Percentiles rank a stretch among this genome's conserved stretches.
Conservation (phyloP, 2,888 invertebrate genomes). For the Omphaloscelis lunosa region DNA sequence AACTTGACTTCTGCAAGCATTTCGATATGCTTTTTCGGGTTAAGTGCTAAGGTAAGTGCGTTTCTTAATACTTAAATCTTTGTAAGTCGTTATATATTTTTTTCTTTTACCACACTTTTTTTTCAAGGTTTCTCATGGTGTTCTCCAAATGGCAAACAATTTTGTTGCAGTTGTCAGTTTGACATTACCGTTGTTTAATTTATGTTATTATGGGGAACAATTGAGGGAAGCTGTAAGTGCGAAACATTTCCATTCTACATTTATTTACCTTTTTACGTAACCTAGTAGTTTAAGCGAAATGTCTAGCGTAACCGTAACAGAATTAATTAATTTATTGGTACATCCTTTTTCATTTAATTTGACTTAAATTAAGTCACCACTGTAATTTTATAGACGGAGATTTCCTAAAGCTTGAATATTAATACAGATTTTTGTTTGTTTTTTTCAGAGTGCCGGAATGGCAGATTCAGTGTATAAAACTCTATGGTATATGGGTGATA, state of each 20-base stretch:
- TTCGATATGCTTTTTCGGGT: slow-evolving; percentile 77
- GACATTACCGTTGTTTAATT: slow-evolving; percentile 70
- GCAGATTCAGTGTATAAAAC: slow-evolving; percentile 66
- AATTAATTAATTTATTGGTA: neutral
- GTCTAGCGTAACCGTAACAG: neutral
- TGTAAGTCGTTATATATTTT: neutral
- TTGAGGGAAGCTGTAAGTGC: slow-evolving; percentile 73
- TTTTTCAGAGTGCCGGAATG: slow-evolving; percentile 70
- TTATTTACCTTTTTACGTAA: neutral
- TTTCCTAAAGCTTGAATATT: neutral
- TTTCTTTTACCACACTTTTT: neutral
- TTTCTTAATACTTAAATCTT: neutral
- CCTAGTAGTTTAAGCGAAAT: neutral
- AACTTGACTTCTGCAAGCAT: slow-evolving; percentile 74
- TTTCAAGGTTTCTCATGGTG: slow-evolving; percentile 68
- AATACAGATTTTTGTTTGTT: neutral
- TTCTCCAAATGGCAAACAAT: slow-evolving; percentile 68
- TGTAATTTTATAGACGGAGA: too few species aligned
- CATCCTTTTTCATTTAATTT: too few species aligned
- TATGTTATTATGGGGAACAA: slow-evolving; percentile 75
- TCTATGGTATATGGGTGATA: slow-evolving; percentile 68
- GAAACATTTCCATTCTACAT: neutral
- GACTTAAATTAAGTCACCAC: too few species aligned
- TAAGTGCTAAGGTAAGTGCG: slow-evolving; percentile 74
- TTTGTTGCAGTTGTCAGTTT: slow-evolving; percentile 68